Base-by-base conservation (phyloP, 64 coral and sea anemone species). In the Actinia equina region DNA sequence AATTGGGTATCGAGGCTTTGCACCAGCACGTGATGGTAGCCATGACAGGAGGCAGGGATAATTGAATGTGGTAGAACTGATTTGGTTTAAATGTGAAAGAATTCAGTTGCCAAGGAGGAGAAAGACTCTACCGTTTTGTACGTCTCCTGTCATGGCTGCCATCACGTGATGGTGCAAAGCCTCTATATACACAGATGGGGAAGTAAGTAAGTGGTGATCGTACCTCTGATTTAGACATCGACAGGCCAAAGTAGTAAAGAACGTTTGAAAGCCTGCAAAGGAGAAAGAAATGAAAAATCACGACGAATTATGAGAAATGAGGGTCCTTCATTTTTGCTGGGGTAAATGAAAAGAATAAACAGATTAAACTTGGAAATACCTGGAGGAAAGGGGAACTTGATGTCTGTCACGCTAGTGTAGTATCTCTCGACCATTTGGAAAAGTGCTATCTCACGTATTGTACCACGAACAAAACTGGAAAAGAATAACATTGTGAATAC, bases 361-460 rank as follows among this genome's bases (percentile, higher is more conserved):
- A 67, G 18, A 0, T 9, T 3, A 20, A 10, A 22, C 8, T 20
- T 37, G n/a, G 59, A 23, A 37, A 69, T 61, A 96, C 94, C 91
- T 85, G 94, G 43, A 8, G 91, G 91, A 79, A 96, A 77, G 1
- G 94, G 94, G 79, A 96, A 96, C 15, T 84, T 89, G 18, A 96
- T 23, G 44, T 90, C 91, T 56, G 53, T 71, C 3, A 88, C 94
- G 20, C 87, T 90, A 10, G 94, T 93, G 62, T 77, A 90, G 62
- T 85, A 96, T 86, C 94, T 89, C 71, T 96, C 88, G 8, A 95
- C 87, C 87, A 95, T 83, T 43, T 95, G 94, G 60, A 95, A 95
- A 16, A 93, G 84, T 43, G 92, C 94, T 22, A 96, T 87, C 41
- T 96, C 94, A 58, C 91, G 91, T 30, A 91, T 89, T 7, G 91